These are phyloP conservation scores for Drosophila obscura DNA, from an alignment of 1,140 invertebrate genomes.

Conservation along the genomic window DNA sequence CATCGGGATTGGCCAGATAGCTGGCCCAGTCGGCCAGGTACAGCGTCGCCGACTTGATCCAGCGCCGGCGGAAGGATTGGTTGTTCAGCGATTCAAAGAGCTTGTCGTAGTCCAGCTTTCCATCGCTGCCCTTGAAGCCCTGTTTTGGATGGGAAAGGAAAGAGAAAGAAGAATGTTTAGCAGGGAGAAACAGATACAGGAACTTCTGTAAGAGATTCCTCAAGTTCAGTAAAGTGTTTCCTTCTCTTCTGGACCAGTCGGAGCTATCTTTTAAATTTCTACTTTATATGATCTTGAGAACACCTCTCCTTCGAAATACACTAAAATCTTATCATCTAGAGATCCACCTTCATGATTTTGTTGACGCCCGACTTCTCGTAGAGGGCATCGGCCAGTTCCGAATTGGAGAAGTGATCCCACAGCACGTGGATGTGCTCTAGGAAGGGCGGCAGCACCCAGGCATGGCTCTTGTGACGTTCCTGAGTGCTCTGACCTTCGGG, in stretches of 20 bases:
- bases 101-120: conserved; percentile 88
- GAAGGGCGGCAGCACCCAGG: conserved; percentile 89
- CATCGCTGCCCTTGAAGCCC: conserved; percentile 87
- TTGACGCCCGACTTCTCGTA: conserved; percentile 90
- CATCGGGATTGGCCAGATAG: conserved; percentile 89
- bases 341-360: conserved; percentile 86
- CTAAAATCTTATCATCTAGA: conserved; percentile 3
- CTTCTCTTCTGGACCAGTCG: no score
- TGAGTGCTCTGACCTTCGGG: conserved; percentile 85
- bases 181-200: neutral
- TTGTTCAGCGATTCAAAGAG: conserved; percentile 91
- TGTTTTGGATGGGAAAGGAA: conserved; percentile 23
- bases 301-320: neutral
- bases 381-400: conserved; percentile 89
- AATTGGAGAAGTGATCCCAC: conserved; percentile 91
- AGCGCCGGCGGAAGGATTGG: conserved; percentile 89
- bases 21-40: conserved; percentile 90
- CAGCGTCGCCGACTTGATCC: conserved; percentile 90
- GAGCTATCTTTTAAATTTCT: neutral
- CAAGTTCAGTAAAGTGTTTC: no score
- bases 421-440: conserved; percentile 89
- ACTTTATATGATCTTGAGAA: neutral
- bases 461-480: conserved; percentile 88
- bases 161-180: neutral
- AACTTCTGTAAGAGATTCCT: neutral